Base-by-base conservation (phyloP, 2,797 vertebrate species). In the Salarias fasciatus region DNA sequence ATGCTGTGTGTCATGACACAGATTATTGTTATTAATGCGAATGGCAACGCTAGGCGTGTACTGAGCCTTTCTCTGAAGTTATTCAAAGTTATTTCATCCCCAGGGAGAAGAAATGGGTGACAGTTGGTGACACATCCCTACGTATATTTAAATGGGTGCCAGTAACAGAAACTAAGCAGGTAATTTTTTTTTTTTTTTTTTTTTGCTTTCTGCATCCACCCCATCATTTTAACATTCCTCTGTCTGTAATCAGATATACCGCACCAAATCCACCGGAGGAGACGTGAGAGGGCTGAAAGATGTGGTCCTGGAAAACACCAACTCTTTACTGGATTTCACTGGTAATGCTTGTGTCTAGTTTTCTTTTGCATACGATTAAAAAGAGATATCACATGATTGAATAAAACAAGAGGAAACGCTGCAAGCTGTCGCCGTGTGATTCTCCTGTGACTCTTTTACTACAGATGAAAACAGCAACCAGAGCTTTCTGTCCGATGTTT, bases 61-160 rank as follows among this genome's bases (percentile, higher is more conserved):
- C 33, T 6, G 29, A 71, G 43, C 49, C 67, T n/a, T 28, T 52
- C 5, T 53, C 8, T n/a, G n/a, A 31, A 50, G 57, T 63, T 54
- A 31, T 13, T 43, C 10, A 30, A 53, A 67, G 35, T 46, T 0
- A 50, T 81, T 46, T 63, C 12, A 58, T 83, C 72, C 50, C 14
- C 84, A 99, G 97, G 97, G 97, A 98, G 93, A 99, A 99, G 90
- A 98, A 99, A 82, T 99, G 97, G 97, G 97, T 98, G 80, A 98
- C 97, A 10, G 97, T 99, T 35, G 97, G 97, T 6, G 97, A 99
- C 86, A 99, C 97, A 0, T 99, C 97, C 13, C 90, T 99, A 75
- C 93, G 95, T 77, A 98, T 99, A 91, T 99, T 96, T 91, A 98
- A 99, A 83, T 98, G 97, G 97, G 97, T 99, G 60, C 97, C 97